Conservation (phyloP, 2,888 invertebrate genomes). For the Epirrhoe alternata region DNA sequence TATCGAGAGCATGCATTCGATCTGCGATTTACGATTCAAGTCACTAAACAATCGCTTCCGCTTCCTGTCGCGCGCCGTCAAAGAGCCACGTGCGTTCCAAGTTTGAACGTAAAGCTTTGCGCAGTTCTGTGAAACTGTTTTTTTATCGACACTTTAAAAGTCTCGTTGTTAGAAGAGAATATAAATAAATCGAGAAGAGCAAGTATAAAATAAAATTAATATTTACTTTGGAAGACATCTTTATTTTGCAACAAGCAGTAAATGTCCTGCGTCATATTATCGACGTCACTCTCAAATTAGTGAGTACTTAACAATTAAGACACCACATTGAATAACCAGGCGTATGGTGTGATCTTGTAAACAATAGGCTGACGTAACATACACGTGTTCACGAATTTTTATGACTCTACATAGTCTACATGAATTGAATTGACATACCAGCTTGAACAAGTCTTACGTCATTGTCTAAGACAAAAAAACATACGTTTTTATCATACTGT, state of each 20-base stretch:
- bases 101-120: slow-evolving; percentile 36
- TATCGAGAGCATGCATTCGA: slow-evolving; percentile 47
- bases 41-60: slow-evolving; percentile 75
- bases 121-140: slow-evolving; percentile 14
- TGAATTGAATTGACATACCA: neutral
- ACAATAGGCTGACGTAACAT: neutral
- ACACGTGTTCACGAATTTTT: neutral
- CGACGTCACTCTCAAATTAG: neutral
- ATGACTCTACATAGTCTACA: neutral
- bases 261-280: neutral
- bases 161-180: neutral
- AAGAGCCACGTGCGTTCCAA: slow-evolving; percentile 61
- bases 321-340: neutral
- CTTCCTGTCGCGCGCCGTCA: slow-evolving; percentile 65
- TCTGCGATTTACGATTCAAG: slow-evolving; percentile 67
- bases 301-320: neutral
- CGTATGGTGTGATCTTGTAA: neutral
- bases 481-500: no score
- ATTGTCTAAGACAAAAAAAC: neutral
- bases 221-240: neutral
- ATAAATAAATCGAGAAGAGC: no score
- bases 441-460: neutral
- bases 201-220: neutral
- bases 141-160: slow-evolving; percentile 2
- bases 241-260: neutral